These are phyloP conservation scores for Silurus meridionalis DNA, from an alignment of 2,113 vertebrate genomes.

Conservation along the genomic window DNA sequence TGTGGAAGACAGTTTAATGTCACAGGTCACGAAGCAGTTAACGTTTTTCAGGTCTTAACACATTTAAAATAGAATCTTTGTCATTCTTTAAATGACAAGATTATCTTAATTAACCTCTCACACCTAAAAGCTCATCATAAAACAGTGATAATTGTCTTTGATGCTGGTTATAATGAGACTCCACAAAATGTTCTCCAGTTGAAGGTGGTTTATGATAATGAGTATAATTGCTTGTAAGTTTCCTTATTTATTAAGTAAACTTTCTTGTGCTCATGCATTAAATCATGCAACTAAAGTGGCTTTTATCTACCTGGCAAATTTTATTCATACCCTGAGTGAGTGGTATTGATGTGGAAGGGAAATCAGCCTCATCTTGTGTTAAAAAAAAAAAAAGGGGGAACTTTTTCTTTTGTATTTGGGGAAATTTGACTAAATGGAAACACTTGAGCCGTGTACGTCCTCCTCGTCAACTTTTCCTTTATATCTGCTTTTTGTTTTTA, in stretches of 20 bases:
- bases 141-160: background rate
- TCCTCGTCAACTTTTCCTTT: background rate
- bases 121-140: background rate
- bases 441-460: background rate
- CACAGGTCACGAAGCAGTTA: background rate
- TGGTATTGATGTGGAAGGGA: background rate
- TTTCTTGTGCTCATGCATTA: background rate
- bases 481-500: background rate
- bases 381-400: background rate
- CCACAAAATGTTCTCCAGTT: background rate
- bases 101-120: conserved; percentile 10
- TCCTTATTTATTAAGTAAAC: background rate
- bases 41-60: background rate
- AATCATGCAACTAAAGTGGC: background rate
- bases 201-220: background rate
- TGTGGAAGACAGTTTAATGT: too few relatives aligned
- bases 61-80: background rate
- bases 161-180: background rate
- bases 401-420: background rate
- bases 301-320: background rate
- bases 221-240: background rate
- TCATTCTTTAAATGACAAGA: background rate
- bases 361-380: background rate
- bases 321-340: background rate
- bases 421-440: background rate